Conservation (phyloP, 2,888 invertebrate genomes). For the Euphydryas editha region DNA sequence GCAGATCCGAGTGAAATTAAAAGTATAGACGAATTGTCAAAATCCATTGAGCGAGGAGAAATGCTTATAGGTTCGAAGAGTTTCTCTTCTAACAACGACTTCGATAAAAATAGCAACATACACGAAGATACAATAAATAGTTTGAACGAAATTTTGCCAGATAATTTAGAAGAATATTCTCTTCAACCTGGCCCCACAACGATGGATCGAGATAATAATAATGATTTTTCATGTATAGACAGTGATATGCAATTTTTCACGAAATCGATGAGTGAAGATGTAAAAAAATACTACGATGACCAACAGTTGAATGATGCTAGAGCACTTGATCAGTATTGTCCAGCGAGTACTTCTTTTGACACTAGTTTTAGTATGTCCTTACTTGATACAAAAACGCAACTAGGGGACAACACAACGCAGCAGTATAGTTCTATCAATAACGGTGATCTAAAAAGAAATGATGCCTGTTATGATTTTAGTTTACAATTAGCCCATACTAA, state of each 20-base stretch:
- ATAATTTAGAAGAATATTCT: conserved; percentile 70
- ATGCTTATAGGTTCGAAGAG: conserved; percentile 67
- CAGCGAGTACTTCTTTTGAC: conserved; percentile 68
- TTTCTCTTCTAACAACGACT: conserved; percentile 56
- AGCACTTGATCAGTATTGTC: conserved; percentile 71
- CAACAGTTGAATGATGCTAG: conserved; percentile 68
- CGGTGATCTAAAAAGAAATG: conserved; percentile 69
- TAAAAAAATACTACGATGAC: conserved; percentile 77
- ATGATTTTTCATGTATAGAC: conserved; percentile 76
- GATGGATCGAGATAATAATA: conserved; percentile 62
- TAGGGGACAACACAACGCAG: conserved; percentile 63
- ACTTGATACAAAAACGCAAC: conserved; percentile 68
- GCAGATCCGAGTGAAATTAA: conserved; percentile 78
- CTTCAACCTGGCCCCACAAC: conserved; percentile 62
- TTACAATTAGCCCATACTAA: conserved; percentile 66
- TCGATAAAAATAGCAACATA: conserved; percentile 59
- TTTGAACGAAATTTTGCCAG: conserved; percentile 71
- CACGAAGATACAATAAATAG: conserved; percentile 72
- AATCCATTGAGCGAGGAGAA: conserved; percentile 77
- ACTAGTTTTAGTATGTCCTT: conserved; percentile 73
- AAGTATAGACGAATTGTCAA: conserved; percentile 78
- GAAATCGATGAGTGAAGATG: conserved; percentile 78
- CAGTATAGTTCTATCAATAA: conserved; percentile 62
- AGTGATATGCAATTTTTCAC: conserved; percentile 79
- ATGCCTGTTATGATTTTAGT: conserved; percentile 74